Percentiles rank a stretch among this genome's conserved stretches.
These are phyloP conservation scores for Oncorhynchus kisutch DNA, from an alignment of 2,113 vertebrate genomes.

Conservation along the genomic window DNA sequence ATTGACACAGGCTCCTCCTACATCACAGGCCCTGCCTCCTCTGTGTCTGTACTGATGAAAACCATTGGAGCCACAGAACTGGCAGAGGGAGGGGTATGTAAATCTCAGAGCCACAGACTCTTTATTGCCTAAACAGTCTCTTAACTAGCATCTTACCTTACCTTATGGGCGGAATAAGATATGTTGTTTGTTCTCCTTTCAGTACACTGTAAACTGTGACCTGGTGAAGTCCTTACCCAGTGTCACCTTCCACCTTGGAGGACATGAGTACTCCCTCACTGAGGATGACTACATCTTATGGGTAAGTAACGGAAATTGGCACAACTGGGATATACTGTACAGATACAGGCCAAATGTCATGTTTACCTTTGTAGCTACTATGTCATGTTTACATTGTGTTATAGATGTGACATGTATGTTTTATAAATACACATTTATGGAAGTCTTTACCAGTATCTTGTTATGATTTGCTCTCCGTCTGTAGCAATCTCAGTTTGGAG, in stretches of 20 bases:
- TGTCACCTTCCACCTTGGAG: slow-evolving; percentile 88
- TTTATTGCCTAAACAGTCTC: not conserved
- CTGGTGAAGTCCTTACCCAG: slow-evolving; percentile 82
- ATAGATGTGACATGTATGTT: no score
- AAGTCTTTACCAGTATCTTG: no score
- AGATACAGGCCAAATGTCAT: no score
- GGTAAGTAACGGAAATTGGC: slow-evolving; percentile 67
- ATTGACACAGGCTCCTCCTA: slow-evolving; percentile 92
- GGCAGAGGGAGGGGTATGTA: slow-evolving; percentile 80
- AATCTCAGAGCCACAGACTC: slow-evolving; percentile 18
- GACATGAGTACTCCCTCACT: slow-evolving; percentile 77
- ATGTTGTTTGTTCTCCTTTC: slow-evolving; percentile 21
- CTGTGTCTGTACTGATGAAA: slow-evolving; percentile 82
- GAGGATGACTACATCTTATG: slow-evolving; percentile 84
- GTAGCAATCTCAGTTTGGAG: slow-evolving; percentile 82
- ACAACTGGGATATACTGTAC: not conserved
- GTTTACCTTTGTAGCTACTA: no score
- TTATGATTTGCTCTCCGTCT: slow-evolving; percentile 1
- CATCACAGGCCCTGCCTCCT: slow-evolving; percentile 87
- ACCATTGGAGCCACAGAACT: slow-evolving; percentile 81
- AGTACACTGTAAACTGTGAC: slow-evolving; percentile 89
- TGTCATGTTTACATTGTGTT: no score
- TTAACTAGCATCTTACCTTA: not conserved
- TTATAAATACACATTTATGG: no score
- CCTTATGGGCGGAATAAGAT: not conserved